Evolutionary conservation across 2,113 vertebrate genomes (phyloP), one percentile per base, ranked within the genome.

Genomic region (Micromys minutus): DNA sequence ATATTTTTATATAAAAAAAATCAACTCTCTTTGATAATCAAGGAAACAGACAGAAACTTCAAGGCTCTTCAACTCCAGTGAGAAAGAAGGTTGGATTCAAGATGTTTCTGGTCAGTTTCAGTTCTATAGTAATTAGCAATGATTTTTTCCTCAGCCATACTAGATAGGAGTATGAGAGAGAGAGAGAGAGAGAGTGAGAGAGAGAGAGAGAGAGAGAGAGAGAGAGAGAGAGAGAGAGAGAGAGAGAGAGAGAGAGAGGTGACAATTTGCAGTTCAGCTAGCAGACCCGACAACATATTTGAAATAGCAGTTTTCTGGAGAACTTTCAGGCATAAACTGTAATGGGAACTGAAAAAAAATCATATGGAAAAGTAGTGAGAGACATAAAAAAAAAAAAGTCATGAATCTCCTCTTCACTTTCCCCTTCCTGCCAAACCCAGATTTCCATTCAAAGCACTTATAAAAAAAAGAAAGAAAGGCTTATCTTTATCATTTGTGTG

Each of bases 121-220:
- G 97, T 94, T 55, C 34, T 92, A 31, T 80, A 67, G 52, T 96
- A 98, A 98, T 98, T 98, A 98, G 77, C 97, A 98, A 87, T 85
- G 29, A 93, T 95, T 97, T 97, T 96, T 92, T 94, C 92, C 97
- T 92, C 85, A 95, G 55, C 90, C 76, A 95, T 96, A 74, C 80
- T 36, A 94, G 87, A 74, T 81, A 94, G 80, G 55, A 89, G 81
- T 45, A 84, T 92, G 93, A 95, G 86, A 72, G 7, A 34, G 63
- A 69, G 34, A 69, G 17, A 57, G 17, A 57, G 95, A 98, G 95
- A 95, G 52, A 94, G 94, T 16, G 17, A 57, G 17, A 57, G 17
- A 57, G 95, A 98, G 94, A 95, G 52, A 94, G 94, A 57, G 17
- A 57, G 17, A 57, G 17, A 57, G 95, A 98, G 95, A 95, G 57